Evolutionary conservation across 2,797 vertebrate genomes (phyloP).

Genomic region (Aplochiton taeniatus): DNA sequence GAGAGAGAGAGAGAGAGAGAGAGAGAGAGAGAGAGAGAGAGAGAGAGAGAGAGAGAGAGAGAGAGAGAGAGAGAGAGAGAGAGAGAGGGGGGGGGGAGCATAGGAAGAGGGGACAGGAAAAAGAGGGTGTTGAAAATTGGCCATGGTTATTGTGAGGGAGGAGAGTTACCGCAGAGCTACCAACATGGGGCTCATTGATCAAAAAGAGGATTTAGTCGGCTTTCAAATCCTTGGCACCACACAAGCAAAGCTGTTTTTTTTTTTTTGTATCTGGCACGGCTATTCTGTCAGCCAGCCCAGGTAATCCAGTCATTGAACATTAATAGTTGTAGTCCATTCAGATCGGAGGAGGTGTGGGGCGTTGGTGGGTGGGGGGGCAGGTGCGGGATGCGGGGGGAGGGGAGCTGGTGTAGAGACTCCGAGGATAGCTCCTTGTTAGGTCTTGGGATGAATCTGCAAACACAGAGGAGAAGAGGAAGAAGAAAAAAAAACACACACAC

Average conservation of each 20-base stretch:
- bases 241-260: constrained; percentile 63
- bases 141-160: constrained; percentile 57
- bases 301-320: constrained; percentile 89
- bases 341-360: constrained; percentile 42
- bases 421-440: constrained; percentile 83
- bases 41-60: constrained; percentile 12
- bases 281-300: constrained; percentile 76
- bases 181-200: constrained; percentile 68
- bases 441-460: constrained; percentile 98
- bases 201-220: constrained; percentile 70
- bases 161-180: constrained; percentile 71
- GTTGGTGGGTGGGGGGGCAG: constrained; percentile 36
- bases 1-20: constrained; percentile 28
- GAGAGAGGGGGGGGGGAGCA: constrained; percentile 34
- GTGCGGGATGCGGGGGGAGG: constrained; percentile 60
- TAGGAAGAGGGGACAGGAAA: constrained; percentile 9
- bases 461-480: constrained; percentile 60
- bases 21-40: no score
- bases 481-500: constrained; percentile 65
- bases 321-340: constrained; percentile 81
- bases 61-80: constrained; percentile 15
- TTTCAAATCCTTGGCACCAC: constrained; percentile 76
- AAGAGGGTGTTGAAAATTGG: constrained; percentile 44
- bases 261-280: constrained; percentile 72
- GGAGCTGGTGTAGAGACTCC: constrained; percentile 66